Evolutionary conservation across 2,113 vertebrate species (phyloP).

Genomic region (Typhlomys cinereus): DNA sequence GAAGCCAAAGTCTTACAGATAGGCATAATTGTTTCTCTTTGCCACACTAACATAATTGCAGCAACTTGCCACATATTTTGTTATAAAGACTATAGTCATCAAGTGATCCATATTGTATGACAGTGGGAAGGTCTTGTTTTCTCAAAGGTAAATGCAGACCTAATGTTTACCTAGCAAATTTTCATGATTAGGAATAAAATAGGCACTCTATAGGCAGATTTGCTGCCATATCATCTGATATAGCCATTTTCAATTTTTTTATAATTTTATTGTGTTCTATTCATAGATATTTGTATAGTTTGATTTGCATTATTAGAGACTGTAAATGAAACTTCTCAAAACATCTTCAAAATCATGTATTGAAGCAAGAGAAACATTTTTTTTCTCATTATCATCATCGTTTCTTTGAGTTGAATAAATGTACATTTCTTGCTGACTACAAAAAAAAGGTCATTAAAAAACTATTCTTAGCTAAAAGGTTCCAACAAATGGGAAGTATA

Average conservation of each 20-base stretch:
- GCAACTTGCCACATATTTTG: neutral
- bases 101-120: slow-evolving; percentile 32
- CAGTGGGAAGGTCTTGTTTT: neutral
- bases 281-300: slow-evolving; percentile 80
- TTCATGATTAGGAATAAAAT: slow-evolving; percentile 66
- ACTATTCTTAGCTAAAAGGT: slow-evolving; percentile 85
- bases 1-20: neutral
- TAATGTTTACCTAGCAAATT: slow-evolving; percentile 76
- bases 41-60: neutral
- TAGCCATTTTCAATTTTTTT: slow-evolving; percentile 77
- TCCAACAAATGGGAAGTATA: slow-evolving; percentile 65
- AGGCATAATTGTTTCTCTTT: neutral
- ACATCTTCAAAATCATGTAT: slow-evolving; percentile 80
- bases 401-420: slow-evolving; percentile 84
- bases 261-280: slow-evolving; percentile 77
- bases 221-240: slow-evolving; percentile 57
- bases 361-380: slow-evolving; percentile 83
- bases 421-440: slow-evolving; percentile 83
- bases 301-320: slow-evolving; percentile 85
- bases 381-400: slow-evolving; percentile 80
- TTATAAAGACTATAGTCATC: slow-evolving; percentile 34
- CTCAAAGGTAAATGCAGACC: slow-evolving; percentile 52
- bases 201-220: slow-evolving; percentile 62
- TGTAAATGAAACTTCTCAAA: slow-evolving; percentile 84
- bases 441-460: slow-evolving; percentile 85